Evolutionary conservation across 2,113 vertebrate species (phyloP), one percentile per base, ranked within the genome.

Genomic region (Enhydra lutris): DNA sequence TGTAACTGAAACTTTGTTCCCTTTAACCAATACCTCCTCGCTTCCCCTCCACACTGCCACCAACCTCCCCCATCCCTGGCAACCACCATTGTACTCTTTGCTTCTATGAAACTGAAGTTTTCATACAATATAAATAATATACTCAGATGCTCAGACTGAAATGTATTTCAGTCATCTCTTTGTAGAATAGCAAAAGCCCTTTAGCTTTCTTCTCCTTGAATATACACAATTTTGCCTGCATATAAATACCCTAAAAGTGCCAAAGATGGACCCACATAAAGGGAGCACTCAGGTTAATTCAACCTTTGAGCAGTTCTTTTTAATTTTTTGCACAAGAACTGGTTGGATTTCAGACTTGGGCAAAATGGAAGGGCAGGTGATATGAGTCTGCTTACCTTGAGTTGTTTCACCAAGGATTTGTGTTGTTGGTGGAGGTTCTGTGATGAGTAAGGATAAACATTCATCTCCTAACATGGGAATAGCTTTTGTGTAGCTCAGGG

Each of bases 401-500:
- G 57, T 67, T 80, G 4, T 76, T 34, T 65, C 7, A 34, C 6
- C 11, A 95, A 36, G 82, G 94, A 24, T 59, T 91, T 96, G 34
- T 71, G 71, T 86, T 98, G 94, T 92, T 86, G 94, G 85, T 98
- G 45, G 97, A 95, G 73, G 88, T 98, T 98, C 95, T 98, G 79
- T 84, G 96, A 69, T 94, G 78, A 96, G 18, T 97, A 94, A 97
- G 82, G 89, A 98, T 97, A 96, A 94, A 93, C 83, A 96, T 97
- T 98, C 80, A 96, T 94, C 98, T 90, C 87, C 78, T 98, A 98
- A 98, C 95, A 95, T 94, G 95, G 97, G 92, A 71, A 92, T 93
- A 91, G 92, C 94, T 95, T 98, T 98, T 97, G 52, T 89, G 84
- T 92, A 96, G 89, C 96, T 98, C 97, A 98, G 94, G 88, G 94